Percentiles rank a stretch among this genome's conserved stretches.
Evolutionary conservation across 2,113 vertebrate species (phyloP).

Genomic region (Xiphorhynchus elegans): DNA sequence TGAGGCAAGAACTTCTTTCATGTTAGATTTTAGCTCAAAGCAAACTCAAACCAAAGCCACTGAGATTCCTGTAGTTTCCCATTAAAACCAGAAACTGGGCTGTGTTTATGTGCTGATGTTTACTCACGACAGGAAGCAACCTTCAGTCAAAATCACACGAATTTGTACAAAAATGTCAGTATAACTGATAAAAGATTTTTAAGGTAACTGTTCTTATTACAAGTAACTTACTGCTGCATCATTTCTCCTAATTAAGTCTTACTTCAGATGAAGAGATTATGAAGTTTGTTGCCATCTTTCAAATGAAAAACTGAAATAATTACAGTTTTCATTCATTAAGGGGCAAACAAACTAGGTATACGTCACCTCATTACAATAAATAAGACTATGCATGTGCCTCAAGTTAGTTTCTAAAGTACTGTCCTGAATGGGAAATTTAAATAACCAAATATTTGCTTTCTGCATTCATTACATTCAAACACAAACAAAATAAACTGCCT

Average conservation of each 20-base stretch:
- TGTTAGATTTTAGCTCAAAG: neutral
- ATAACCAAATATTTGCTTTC: slow-evolving; percentile 22
- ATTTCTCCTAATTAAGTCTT: neutral
- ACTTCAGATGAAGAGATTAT: neutral
- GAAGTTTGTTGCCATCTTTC: neutral
- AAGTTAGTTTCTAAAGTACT: neutral
- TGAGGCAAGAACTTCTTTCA: neutral
- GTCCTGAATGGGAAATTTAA: neutral
- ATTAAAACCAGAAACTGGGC: neutral
- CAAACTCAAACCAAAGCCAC: neutral
- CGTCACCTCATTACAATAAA: neutral
- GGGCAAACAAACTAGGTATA: neutral
- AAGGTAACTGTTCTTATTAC: neutral
- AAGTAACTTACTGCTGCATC: neutral
- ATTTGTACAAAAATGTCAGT: neutral
- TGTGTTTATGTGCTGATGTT: neutral
- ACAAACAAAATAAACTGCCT: neutral
- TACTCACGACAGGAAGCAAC: neutral
- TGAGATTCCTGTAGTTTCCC: neutral
- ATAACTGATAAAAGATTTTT: neutral
- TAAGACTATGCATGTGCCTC: neutral
- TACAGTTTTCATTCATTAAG: neutral
- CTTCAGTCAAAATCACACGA: neutral
- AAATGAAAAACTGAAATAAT: neutral
- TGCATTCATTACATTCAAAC: neutral